Conservation (phyloP, 2,797 vertebrate genomes). For the Agapornis canus region DNA sequence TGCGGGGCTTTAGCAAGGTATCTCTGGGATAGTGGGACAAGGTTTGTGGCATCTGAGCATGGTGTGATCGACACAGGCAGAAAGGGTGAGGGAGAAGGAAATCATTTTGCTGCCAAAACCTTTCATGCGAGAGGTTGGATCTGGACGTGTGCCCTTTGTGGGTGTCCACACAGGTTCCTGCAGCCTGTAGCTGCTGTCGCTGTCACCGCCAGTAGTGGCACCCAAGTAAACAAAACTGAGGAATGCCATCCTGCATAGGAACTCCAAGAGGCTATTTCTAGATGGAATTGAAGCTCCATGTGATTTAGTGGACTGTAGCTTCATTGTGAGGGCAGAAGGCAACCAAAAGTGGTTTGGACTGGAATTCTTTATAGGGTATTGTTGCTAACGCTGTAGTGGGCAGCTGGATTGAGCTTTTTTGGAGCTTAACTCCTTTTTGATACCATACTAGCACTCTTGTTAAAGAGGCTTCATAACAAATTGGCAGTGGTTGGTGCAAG, state of each 20-base stretch:
- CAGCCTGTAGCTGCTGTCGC: constrained; percentile 6
- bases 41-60: neutral
- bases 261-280: neutral
- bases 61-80: neutral
- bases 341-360: neutral
- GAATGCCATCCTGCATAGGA: neutral
- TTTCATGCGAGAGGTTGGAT: neutral
- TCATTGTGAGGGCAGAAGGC: constrained; percentile 12
- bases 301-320: neutral
- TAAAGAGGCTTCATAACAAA: neutral
- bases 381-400: neutral
- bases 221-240: constrained; percentile 1
- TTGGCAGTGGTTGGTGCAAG: neutral
- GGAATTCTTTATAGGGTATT: neutral
- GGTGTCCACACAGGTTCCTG: neutral
- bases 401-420: constrained; percentile 17
- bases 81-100: neutral
- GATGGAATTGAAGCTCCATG: neutral
- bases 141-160: neutral
- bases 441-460: neutral
- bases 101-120: neutral
- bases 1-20: neutral
- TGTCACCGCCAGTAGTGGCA: constrained; percentile 40
- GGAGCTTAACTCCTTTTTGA: neutral
- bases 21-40: neutral